Evolutionary conservation across 2,113 vertebrate species (phyloP), one percentile per base, ranked within the genome.

Genomic region (Mobula birostris): DNA sequence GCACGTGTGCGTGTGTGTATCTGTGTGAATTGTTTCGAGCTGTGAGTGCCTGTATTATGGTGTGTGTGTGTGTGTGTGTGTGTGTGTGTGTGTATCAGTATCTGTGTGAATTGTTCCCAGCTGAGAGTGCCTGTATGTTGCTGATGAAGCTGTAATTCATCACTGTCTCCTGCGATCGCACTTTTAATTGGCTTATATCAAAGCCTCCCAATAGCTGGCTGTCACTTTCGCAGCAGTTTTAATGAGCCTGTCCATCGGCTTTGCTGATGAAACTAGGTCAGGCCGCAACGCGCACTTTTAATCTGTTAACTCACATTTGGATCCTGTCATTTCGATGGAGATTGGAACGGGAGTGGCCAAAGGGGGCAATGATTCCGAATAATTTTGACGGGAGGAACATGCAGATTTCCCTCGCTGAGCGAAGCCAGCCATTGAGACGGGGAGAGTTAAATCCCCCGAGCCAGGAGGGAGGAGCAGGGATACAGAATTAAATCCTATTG

Each of bases 1-100:
- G 0, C 94, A 94, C 95, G 95, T 92, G 95, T 7, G 36, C 5
- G 79, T 2, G 91, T 70, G 94, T 9, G 0, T 48, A 48, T 48
- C 48, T 48, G 48, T 48, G 48, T 48, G 48, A 48, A 48, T 48
- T 48, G 48, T 48, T 48, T 4, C 48, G 2, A 48, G 48, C 48
- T 95, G 90, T 88, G 40, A 93, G 11, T 32, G 61, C 91, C 40
- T 1, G 48, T 48, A 4, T 1, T 0, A 48, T 48, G 48, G 88
- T 87, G 66, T 95, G 94, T 9, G 0, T 48, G 2, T 2, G n/a
- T n/a, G n/a, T 95, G 94, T 95, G 0, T 94, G 94, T 95, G 95
- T 94, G 94, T 48, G 48, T 48, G 91, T 70, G 94, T 9, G 0
- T 48, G 2, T 2, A 4, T 48, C 36, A 11, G 80, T 48, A 36